A percentile compares a stretch with the other conserved stretches of the same genome.
phyloP scores from a whole-genome alignment of 2,888 invertebrate species.

The Drosophila infuscata region DNA sequence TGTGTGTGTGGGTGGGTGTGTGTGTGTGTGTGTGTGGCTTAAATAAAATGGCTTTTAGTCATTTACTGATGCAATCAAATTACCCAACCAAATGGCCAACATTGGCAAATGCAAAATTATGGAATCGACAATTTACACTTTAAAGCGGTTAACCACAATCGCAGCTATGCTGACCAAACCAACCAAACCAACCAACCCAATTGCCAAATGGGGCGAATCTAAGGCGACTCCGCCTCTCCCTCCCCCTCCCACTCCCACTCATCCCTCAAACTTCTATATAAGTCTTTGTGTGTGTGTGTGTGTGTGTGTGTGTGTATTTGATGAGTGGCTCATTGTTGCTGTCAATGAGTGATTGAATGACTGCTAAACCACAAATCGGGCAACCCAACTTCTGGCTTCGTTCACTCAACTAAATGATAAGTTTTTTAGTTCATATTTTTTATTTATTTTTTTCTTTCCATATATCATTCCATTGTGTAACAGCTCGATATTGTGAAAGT shows the following conservation, averaged over 20 bases:
- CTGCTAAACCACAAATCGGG: constrained; percentile 35
- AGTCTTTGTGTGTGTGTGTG: constrained; percentile 1
- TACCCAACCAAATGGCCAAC: too few relatives aligned
- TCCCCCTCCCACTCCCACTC: not conserved
- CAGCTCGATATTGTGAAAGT: constrained; percentile 26
- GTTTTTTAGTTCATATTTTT: constrained; percentile 29
- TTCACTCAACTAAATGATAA: constrained; percentile 55
- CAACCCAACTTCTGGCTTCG: constrained; percentile 4
- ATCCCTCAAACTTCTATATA: too few relatives aligned
- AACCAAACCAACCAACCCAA: constrained; percentile 5
- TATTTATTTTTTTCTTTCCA: not conserved
- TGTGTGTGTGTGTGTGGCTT: not conserved
- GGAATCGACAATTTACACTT: constrained; percentile 12
- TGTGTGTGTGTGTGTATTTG: constrained; percentile 18
- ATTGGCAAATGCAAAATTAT: constrained; percentile 15
- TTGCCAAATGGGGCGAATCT: constrained; percentile 16
- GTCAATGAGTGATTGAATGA: constrained; percentile 64
- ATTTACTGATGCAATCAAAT: constrained; percentile 2
- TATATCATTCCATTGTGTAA: constrained; percentile 58
- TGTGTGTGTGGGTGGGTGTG: not conserved
- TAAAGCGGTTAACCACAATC: constrained; percentile 25
- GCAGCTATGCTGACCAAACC: constrained; percentile 6
- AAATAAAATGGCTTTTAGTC: not conserved
- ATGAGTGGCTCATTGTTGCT: constrained; percentile 47
- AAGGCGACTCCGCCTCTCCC: not conserved